phyloP scores from a whole-genome alignment of 2,888 invertebrate species.

The Abrostola triplasia region DNA sequence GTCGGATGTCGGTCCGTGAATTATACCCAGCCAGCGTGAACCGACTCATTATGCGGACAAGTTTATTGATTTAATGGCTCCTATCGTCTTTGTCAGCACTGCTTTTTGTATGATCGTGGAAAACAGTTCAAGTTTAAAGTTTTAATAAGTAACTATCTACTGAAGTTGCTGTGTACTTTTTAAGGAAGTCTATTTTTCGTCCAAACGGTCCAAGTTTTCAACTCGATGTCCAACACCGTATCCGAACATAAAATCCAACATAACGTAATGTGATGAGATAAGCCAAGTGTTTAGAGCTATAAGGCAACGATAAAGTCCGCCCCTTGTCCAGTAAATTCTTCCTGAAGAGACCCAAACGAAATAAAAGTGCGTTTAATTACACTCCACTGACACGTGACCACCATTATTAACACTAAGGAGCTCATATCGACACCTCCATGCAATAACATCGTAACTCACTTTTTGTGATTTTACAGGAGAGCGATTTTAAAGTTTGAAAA shows the following conservation, averaged over 20 bases:
- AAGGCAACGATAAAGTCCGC: constrained; percentile 47
- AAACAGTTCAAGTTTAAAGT: too few relatives aligned
- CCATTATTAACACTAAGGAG: constrained; percentile 70
- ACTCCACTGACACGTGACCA: constrained; percentile 63
- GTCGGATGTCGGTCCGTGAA: constrained; percentile 29
- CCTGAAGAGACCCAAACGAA: constrained; percentile 33
- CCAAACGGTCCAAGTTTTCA: constrained; percentile 11
- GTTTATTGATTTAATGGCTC: constrained; percentile 9
- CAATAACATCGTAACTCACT: too few relatives aligned
- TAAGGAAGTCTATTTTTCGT: too few relatives aligned
- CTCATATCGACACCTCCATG: too few relatives aligned
- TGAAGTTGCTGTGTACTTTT: too few relatives aligned
- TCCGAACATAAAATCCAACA: constrained; percentile 1
- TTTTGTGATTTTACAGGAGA: too few relatives aligned
- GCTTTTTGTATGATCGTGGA: background rate
- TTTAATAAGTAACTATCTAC: background rate
- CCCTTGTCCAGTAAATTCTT: constrained; percentile 43
- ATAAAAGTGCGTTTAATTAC: constrained; percentile 66
- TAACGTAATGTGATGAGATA: constrained; percentile 15
- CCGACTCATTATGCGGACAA: constrained; percentile 18
- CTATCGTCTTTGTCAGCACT: constrained; percentile 10
- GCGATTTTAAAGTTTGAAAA: too few relatives aligned
- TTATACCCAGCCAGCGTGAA: constrained; percentile 30
- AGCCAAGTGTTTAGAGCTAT: constrained; percentile 43
- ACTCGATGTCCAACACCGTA: background rate